A percentile compares a stretch with the other conserved stretches of the same genome.
Conservation (phyloP, 2,888 invertebrate species). For the Azorinus chamasolen region DNA sequence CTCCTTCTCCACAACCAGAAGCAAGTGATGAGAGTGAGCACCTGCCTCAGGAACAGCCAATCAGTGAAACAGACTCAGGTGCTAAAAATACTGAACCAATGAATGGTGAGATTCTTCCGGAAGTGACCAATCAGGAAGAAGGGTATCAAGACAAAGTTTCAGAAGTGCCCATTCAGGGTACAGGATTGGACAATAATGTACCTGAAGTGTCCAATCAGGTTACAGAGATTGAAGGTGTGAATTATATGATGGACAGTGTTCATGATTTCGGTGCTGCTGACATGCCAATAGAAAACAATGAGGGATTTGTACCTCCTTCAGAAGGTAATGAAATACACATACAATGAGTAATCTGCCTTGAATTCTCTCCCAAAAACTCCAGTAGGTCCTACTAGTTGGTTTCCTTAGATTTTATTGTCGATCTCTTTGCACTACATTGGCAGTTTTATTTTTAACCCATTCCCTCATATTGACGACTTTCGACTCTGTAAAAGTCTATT, state of each 20-base stretch:
- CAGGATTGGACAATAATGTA: slow-evolving; percentile 5
- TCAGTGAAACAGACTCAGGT: slow-evolving; percentile 11
- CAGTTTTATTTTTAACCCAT: too few species aligned
- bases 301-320: slow-evolving; percentile 75
- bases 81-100: slow-evolving; percentile 27
- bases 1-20: slow-evolving; percentile 38
- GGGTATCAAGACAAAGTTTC: slow-evolving; percentile 10
- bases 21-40: slow-evolving; percentile 11
- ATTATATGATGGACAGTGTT: slow-evolving; percentile 70
- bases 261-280: slow-evolving; percentile 78
- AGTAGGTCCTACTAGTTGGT: too few species aligned
- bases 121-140: slow-evolving; percentile 26
- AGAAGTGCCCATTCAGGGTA: slow-evolving; percentile 6
- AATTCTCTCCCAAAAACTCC: too few species aligned
- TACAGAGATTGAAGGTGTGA: slow-evolving; percentile 19
- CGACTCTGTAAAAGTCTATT: too few species aligned
- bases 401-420: too few species aligned
- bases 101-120: slow-evolving; percentile 16
- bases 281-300: slow-evolving; percentile 75
- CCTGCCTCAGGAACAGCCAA: slow-evolving; percentile 8
- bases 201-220: slow-evolving; percentile 18
- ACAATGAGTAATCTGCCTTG: too few species aligned
- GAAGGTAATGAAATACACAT: slow-evolving; percentile 71
- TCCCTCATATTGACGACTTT: too few species aligned
- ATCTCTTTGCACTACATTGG: too few species aligned